phyloP scores from a whole-genome alignment of 2,888 invertebrate genomes.

The Cyrtodaria siliqua region DNA sequence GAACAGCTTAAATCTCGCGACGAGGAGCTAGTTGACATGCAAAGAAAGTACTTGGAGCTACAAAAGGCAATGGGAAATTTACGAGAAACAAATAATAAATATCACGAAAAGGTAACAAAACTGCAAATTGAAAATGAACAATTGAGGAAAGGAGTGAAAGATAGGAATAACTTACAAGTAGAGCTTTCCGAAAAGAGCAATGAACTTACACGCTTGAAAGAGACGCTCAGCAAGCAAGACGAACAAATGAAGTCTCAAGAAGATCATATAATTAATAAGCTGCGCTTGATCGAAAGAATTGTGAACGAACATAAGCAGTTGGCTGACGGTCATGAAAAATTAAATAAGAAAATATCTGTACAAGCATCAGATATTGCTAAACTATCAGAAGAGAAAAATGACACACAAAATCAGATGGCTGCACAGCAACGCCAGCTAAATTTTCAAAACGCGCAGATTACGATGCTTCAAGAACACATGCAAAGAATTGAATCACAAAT shows the following conservation, averaged over 20 bases:
- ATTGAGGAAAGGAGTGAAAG: constrained; percentile 57
- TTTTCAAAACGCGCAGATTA: constrained; percentile 68
- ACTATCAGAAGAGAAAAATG: constrained; percentile 61
- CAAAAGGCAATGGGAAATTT: constrained; percentile 72
- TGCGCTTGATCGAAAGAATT: constrained; percentile 66
- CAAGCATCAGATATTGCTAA: constrained; percentile 65
- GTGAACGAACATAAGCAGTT: constrained; percentile 63
- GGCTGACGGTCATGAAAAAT: constrained; percentile 67
- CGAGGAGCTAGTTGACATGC: constrained; percentile 67
- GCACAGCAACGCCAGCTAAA: constrained; percentile 69
- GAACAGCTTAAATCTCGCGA: constrained; percentile 64
- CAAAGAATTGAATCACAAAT: constrained; percentile 63
- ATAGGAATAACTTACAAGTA: constrained; percentile 60
- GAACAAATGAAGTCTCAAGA: constrained; percentile 63
- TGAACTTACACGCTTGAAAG: constrained; percentile 60
- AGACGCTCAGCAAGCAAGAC: constrained; percentile 63
- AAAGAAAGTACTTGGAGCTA: constrained; percentile 67
- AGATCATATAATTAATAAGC: constrained; percentile 59
- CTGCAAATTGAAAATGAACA: constrained; percentile 72
- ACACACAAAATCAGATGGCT: constrained; percentile 61
- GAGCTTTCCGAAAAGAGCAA: constrained; percentile 61
- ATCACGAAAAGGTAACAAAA: constrained; percentile 70
- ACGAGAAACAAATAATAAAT: constrained; percentile 70
- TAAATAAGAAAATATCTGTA: constrained; percentile 49
- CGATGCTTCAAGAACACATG: constrained; percentile 68